These are phyloP conservation scores for Bombus fervidus DNA, from an alignment of 1,140 invertebrate species.

Conservation along the genomic window DNA sequence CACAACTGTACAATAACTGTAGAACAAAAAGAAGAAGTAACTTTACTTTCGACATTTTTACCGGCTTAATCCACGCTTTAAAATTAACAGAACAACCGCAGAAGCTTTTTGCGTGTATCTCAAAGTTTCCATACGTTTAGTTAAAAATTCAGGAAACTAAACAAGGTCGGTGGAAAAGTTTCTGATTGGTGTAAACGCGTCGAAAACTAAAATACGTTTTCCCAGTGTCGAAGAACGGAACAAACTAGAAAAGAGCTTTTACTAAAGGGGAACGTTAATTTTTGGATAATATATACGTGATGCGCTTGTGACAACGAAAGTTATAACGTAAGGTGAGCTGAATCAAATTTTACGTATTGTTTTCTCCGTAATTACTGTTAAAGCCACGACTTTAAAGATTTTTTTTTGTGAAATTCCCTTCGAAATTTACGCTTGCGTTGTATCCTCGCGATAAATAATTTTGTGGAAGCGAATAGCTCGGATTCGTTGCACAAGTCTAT, in stretches of 20 bases:
- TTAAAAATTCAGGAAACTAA: slow-evolving; percentile 12
- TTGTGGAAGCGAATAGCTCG: too few species aligned
- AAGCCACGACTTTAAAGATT: too few species aligned
- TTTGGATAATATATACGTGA: not conserved
- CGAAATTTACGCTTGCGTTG: not conserved
- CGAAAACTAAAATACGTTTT: not conserved
- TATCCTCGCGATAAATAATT: not conserved
- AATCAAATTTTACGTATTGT: not conserved
- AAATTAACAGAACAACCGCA: slow-evolving; percentile 5
- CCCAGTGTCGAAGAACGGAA: not conserved
- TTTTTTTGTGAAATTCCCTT: not conserved
- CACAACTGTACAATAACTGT: not conserved
- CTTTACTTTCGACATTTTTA: slow-evolving; percentile 12
- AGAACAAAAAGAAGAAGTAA: not conserved
- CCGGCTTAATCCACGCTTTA: slow-evolving; percentile 18
- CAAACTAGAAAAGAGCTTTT: not conserved
- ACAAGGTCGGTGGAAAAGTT: not conserved
- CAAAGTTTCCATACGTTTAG: not conserved
- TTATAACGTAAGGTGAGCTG: too few species aligned
- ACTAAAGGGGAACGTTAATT: not conserved
- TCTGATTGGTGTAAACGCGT: not conserved
- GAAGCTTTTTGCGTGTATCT: too few species aligned
- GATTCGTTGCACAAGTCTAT: too few species aligned
- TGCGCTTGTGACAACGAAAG: not conserved
- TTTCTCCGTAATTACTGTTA: too few species aligned